Percentiles rank a stretch among this genome's conserved stretches.
phyloP scores from a whole-genome alignment of 2,888 invertebrate genomes.

The Blera fallax region DNA sequence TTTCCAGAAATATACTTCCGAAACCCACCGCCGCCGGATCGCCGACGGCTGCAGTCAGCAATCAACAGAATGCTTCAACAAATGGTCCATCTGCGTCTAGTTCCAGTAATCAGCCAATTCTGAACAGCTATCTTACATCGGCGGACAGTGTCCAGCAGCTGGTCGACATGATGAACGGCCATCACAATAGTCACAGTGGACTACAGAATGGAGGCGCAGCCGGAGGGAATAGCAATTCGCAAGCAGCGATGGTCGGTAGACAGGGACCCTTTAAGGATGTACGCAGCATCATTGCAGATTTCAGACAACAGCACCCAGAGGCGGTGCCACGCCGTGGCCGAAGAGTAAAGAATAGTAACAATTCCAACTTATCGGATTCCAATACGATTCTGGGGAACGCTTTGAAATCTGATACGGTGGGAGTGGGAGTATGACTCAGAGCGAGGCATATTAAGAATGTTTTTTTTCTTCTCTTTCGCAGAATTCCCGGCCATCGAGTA shows the following conservation, averaged over 20 bases:
- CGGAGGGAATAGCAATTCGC: constrained; percentile 9
- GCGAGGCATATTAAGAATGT: constrained; percentile 66
- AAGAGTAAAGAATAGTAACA: constrained; percentile 82
- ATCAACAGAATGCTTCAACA: constrained; percentile 64
- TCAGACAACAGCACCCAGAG: constrained; percentile 89
- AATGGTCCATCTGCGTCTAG: constrained; percentile 59
- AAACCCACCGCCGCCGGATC: constrained; percentile 76
- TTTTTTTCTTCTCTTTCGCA: constrained; percentile 56
- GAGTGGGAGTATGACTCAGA: constrained; percentile 52
- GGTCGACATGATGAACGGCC: constrained; percentile 75
- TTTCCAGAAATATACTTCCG: constrained; percentile 81
- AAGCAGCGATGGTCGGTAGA: constrained; percentile 82
- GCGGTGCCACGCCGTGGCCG: constrained; percentile 87
- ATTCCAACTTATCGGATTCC: constrained; percentile 73
- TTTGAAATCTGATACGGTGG: constrained; percentile 73
- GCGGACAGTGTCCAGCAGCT: constrained; percentile 73
- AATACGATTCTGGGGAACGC: constrained; percentile 73
- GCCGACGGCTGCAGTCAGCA: constrained; percentile 1
- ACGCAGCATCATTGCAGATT: constrained; percentile 91
- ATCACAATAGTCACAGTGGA: constrained; percentile 64
- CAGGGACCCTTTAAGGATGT: constrained; percentile 92
- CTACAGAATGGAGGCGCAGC: constrained; percentile 78
- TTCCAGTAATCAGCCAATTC: constrained; percentile 69
- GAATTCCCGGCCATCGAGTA: constrained; percentile 82
- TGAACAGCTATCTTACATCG: constrained; percentile 74